Percentiles rank a stretch among this genome's conserved stretches.
Evolutionary conservation across 1,140 invertebrate species (phyloP).

Genomic region (Oncopodura yosiiana): DNA sequence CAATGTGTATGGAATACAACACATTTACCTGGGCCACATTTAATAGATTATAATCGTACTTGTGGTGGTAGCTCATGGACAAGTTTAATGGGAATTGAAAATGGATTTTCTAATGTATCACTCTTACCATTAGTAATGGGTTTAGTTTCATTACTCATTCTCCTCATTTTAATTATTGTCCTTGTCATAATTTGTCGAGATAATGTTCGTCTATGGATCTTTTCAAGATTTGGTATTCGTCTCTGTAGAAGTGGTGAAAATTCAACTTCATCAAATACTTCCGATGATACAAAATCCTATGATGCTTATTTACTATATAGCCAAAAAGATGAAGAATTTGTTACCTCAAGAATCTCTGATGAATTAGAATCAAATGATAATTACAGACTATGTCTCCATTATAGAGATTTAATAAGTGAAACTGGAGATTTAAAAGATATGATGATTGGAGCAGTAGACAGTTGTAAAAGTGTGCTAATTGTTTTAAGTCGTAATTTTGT

Average conservation of each 20-base stretch:
- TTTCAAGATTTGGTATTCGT: constrained; percentile 60
- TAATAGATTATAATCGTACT: constrained; percentile 30
- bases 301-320: constrained; percentile 82
- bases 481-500: constrained; percentile 76
- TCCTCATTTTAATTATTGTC: constrained; percentile 60
- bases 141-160: constrained; percentile 61
- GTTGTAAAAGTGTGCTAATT: constrained; percentile 53
- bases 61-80: constrained; percentile 23
- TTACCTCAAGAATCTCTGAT: constrained; percentile 61
- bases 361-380: constrained; percentile 67
- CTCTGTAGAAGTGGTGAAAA: constrained; percentile 53
- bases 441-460: constrained; percentile 27
- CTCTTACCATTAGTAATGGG: constrained; percentile 55
- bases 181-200: constrained; percentile 65
- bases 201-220: constrained; percentile 61
- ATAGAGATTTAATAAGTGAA: constrained; percentile 47
- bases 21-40: constrained; percentile 21
- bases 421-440: constrained; percentile 22
- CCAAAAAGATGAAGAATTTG: constrained; percentile 70
- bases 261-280: constrained; percentile 6
- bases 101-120: constrained; percentile 28
- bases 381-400: constrained; percentile 55
- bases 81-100: constrained; percentile 19
- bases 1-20: constrained; percentile 49
- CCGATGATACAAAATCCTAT: constrained; percentile 56